Base-by-base conservation (phyloP, 2,888 invertebrate species). In the Platerodrilus igneus region DNA sequence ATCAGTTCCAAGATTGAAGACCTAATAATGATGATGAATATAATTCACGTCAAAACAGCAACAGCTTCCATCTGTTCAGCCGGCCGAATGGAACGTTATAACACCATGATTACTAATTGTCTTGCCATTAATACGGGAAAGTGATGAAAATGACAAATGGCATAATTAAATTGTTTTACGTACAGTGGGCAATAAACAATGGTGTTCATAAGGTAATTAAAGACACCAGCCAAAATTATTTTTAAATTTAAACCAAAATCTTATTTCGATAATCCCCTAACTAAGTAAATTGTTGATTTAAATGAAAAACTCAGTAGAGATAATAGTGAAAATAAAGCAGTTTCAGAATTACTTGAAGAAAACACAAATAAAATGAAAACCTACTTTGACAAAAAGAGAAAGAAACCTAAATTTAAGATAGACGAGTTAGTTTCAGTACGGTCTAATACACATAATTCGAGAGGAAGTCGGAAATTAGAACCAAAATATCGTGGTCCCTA, bases 401-500 rank as follows among this genome's bases (percentile, higher is more conserved):
- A 3, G 2, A 13, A 9, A n/a, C 9, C 18, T 15, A 33, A 15
- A 8, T 22, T 23, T 14, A 22, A 14, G 2, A 5, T 15, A 9
- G 32, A 23, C 4, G 22, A 33, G 8, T 16, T 23, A 6, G 32
- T 33, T 2, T 15, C 22, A 11, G 23, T 33, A 6, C 9, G 14
- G 15, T 3, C 8, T 6, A 5, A 23, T 3, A 22, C 9, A 10
- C 32, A 15, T 3, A 5, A 21, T 6, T 22, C 22, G n/a, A 29
- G 37, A 4, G 23, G 15, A 17, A 37, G 22, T 22, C 13, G 21
- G 4, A 37, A 37, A 9, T 9, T 37, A 9, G 6, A 5, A 2
- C 29, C 28, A 8, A 37, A 29, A 22, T 37, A 28, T 22, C 13
- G 21, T 3, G 37, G 37, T 8, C 37, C 37, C 3, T 37, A 37